Evolutionary conservation across 2,113 vertebrate species (phyloP).

Genomic region (Archocentrus centrarchus): DNA sequence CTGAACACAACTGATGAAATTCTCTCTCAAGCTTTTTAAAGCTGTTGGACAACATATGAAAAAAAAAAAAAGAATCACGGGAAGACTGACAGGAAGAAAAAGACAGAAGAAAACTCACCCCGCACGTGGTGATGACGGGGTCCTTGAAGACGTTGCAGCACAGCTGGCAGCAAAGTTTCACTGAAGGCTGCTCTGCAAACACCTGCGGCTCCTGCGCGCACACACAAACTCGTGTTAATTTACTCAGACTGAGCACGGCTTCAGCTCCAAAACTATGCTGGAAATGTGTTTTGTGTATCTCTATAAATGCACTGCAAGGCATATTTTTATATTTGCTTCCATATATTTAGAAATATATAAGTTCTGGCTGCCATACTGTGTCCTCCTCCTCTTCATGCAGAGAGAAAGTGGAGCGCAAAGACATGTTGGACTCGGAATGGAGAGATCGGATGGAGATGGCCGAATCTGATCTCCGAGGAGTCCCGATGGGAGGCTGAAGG

Average conservation of each 20-base stretch:
- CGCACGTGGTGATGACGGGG: slow-evolving; percentile 98
- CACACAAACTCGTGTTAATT: not conserved
- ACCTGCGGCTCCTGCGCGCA: slow-evolving; percentile 90
- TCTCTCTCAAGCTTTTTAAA: not conserved
- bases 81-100: not conserved
- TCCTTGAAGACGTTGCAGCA: slow-evolving; percentile 98
- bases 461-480: slow-evolving; percentile 93
- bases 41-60: not conserved
- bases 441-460: slow-evolving; percentile 96
- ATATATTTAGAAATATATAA: not conserved
- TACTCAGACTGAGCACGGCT: not conserved
- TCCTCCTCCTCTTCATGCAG: slow-evolving; percentile 98
- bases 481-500: slow-evolving; percentile 90
- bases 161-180: slow-evolving; percentile 97
- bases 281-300: not conserved
- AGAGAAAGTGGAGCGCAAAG: slow-evolving; percentile 96
- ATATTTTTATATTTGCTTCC: not conserved
- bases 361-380: slow-evolving; percentile 79
- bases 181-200: slow-evolving; percentile 95
- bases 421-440: slow-evolving; percentile 99
- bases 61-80: not conserved
- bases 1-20: not conserved
- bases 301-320: not conserved
- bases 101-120: slow-evolving; percentile 82
- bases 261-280: not conserved